These are phyloP conservation scores for Chaetodon trifasciatus DNA, from an alignment of 2,797 vertebrate genomes.

Conservation along the genomic window DNA sequence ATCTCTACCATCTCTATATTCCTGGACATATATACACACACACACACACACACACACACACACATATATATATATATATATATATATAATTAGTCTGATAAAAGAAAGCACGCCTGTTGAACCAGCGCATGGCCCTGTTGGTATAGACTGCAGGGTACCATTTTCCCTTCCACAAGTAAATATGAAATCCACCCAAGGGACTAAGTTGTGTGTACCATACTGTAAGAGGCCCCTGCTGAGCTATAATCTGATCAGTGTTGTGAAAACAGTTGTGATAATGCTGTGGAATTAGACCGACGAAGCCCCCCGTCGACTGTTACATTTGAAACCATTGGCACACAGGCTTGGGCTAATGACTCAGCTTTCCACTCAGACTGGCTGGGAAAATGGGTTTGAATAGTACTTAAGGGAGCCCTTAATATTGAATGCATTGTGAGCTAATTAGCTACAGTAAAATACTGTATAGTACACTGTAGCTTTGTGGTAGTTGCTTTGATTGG, in stretches of 20 bases:
- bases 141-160: slow-evolving; percentile 1
- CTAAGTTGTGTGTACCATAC: slow-evolving; percentile 72
- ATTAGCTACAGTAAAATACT: slow-evolving; percentile 83
- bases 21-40: no score
- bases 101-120: neutral
- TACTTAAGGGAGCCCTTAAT: slow-evolving; percentile 83
- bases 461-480: slow-evolving; percentile 50
- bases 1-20: neutral
- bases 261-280: slow-evolving; percentile 89
- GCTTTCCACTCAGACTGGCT: slow-evolving; percentile 80
- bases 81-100: neutral
- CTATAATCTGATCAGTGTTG: slow-evolving; percentile 88
- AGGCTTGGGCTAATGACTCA: slow-evolving; percentile 81
- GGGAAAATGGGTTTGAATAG: slow-evolving; percentile 83
- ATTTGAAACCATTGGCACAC: slow-evolving; percentile 82
- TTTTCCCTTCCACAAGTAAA: slow-evolving; percentile 56
- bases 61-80: no score
- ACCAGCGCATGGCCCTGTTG: slow-evolving; percentile 8
- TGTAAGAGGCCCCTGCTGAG: slow-evolving; percentile 83
- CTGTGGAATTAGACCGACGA: slow-evolving; percentile 82
- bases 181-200: slow-evolving; percentile 63
- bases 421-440: slow-evolving; percentile 78
- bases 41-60: no score
- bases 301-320: slow-evolving; percentile 81
- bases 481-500: slow-evolving; percentile 28